Evolutionary conservation across 2,797 vertebrate species (phyloP), one percentile per base, ranked within the genome.

Genomic region (Dermochelys coriacea): DNA sequence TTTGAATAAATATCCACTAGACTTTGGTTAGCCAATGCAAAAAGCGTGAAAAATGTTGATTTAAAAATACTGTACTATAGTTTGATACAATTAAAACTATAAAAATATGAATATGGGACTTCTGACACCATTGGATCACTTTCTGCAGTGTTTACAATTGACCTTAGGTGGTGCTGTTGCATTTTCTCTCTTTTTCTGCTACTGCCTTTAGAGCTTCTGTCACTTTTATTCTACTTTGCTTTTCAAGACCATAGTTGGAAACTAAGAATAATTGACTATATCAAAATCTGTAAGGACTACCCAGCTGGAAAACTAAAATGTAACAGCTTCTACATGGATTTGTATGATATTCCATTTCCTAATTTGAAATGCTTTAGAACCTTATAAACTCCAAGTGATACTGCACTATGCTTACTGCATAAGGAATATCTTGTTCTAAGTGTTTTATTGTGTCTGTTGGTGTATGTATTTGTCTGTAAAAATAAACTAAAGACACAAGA

Each of bases 141-240:
- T 96, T 90, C 78, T 94, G 89, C 89, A 88, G 49, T 96, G 75
- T 80, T 86, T 84, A 47, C 91, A 81, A 84, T 91, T 95, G 71
- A 51, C 98, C 93, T 96, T 98, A 97, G 97, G 95, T 98, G 98
- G 97, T 96, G 94, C 97, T 97, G 84, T 97, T 98, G 97, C 88
- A 91, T 98, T 97, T 96, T 90, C 91, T 97, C 75, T 61, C 84
- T 90, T 87, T 6, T 2, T 6, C 80, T 57, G 57, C 47, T 81
- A 59, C 90, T 81, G 85, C 0, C 68, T 95, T 94, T 90, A 91
- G 87, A 55, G 54, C 45, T 96, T 80, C 82, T 75, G 0, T 89
- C 2, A 2, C 87, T 97, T 96, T 82, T 37, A 82, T 93, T 94
- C 82, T 83, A 75, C 87, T 97, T 96, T 92, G 51, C 79, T 95